Conservation (phyloP, 2,797 vertebrate species). For the Tragelaphus oryx region DNA sequence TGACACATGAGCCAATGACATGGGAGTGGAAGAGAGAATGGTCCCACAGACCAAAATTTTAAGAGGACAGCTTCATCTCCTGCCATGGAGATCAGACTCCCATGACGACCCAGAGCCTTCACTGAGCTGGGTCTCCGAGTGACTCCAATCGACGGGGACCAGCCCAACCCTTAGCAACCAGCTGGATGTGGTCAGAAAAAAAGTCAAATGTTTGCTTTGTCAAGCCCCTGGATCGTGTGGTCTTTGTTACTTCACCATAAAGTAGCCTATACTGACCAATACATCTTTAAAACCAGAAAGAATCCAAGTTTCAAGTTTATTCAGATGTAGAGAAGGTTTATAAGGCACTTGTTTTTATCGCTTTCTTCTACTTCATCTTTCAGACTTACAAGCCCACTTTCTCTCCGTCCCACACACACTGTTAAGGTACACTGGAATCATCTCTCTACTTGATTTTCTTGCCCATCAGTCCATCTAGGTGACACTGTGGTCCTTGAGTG, state of each 20-base stretch:
- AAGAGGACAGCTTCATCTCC: not conserved
- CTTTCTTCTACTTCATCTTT: not conserved
- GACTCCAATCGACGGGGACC: not conserved
- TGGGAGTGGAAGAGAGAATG: not conserved
- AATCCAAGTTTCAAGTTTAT: not conserved
- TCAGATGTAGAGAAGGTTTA: not conserved
- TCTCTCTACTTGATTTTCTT: not conserved
- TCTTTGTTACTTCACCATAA: not conserved
- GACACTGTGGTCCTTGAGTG: not conserved
- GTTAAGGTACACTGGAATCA: not conserved
- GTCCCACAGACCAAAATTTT: not conserved
- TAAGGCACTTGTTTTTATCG: not conserved
- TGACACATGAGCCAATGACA: too few relatives aligned
- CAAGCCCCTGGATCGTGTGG: not conserved
- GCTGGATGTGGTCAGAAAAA: not conserved
- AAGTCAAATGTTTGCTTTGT: not conserved
- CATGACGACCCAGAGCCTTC: fast-evolving
- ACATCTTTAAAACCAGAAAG: not conserved
- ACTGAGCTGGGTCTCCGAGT: not conserved
- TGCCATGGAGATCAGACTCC: not conserved
- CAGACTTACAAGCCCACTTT: too few relatives aligned
- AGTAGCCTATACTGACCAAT: too few relatives aligned
- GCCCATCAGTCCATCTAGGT: not conserved
- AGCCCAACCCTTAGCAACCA: not conserved
- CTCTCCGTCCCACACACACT: not conserved